Percentiles rank a stretch among this genome's conserved stretches.
Evolutionary conservation across 2,113 vertebrate species (phyloP).

Genomic region (Rhabdomys dilectus): DNA sequence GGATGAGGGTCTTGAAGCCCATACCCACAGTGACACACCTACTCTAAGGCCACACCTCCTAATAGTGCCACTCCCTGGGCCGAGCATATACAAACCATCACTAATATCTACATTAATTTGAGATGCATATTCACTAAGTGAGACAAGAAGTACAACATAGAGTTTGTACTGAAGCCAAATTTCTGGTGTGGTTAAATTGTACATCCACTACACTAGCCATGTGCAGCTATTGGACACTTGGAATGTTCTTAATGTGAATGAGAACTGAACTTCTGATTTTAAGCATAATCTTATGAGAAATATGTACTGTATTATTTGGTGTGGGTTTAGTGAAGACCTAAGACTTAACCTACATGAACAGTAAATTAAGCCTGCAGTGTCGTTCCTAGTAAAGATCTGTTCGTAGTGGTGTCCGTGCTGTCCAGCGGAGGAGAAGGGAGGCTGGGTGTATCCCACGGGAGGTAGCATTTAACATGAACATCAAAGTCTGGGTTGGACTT

Average conservation of each 20-base stretch:
- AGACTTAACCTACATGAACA: background rate
- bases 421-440: background rate
- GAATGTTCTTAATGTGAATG: conserved; percentile 30
- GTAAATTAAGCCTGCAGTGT: background rate
- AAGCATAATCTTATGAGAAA: background rate
- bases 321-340: background rate
- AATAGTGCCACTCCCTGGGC: too few species aligned
- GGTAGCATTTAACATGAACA: background rate
- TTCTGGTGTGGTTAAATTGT: background rate
- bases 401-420: background rate
- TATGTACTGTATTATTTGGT: background rate
- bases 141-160: conserved; percentile 21
- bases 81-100: too few species aligned
- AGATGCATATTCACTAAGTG: background rate
- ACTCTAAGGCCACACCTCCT: too few species aligned
- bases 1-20: too few species aligned
- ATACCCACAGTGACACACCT: too few species aligned
- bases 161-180: background rate
- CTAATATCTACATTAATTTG: background rate
- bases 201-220: background rate
- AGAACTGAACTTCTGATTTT: conserved; percentile 22
- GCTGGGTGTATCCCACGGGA: background rate
- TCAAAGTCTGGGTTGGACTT: background rate
- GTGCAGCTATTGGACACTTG: background rate
- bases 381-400: background rate